These are phyloP conservation scores for Apis mellifera DNA, from an alignment of 1,140 invertebrate genomes.

Conservation along the genomic window Amel_HAv3.1 CM009932.2:10613501-10614000, in stretches of 20 bases:
- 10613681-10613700: not conserved
- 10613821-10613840: conserved; percentile 4
- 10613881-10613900: not conserved
- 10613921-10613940: conserved; percentile 18
- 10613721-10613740: conserved; percentile 5
- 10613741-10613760: conserved; percentile 21
- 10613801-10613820: not conserved
- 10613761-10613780: conserved; percentile 15
- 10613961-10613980: conserved; percentile 1
- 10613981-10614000: not conserved
- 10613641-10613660: not conserved
- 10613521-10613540: conserved; percentile 61
- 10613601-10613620: conserved; percentile 6
- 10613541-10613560: conserved; percentile 50
- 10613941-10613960: not conserved
- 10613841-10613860: not conserved
- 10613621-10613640: conserved; percentile 22
- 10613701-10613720: conserved; percentile 7
- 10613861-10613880: conserved; percentile 13
- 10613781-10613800: conserved; percentile 23
- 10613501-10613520: conserved; percentile 63
- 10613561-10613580: conserved; percentile 69
- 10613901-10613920: conserved; percentile 3
- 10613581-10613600: not conserved
- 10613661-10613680: not conserved